Evolutionary conservation across 2,888 invertebrate species (phyloP), one percentile per base, ranked within the genome.

Genomic region (Saturnia japonica): DNA sequence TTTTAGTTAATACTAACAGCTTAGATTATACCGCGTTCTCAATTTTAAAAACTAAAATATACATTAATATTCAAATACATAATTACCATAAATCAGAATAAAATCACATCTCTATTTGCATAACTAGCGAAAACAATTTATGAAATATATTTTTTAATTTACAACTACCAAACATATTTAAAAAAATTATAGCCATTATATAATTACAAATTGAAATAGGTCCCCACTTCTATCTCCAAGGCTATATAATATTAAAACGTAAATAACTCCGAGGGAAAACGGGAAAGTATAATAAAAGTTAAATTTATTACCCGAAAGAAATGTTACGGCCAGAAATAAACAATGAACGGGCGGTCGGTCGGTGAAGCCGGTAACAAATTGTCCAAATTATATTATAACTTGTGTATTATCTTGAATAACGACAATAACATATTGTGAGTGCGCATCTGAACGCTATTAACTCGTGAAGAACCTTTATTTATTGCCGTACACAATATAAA

Each of bases 401-500:
- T 82, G 57, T 60, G 57, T 60, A 60, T 60, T 85, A 84, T 86
- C 84, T 86, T 85, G 88, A 87, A 87, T 83, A 85, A 84, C 90
- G 91, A 91, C 91, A 89, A 88, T 88, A 89, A 91, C 86, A 87
- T 82, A 90, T 84, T 83, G 87, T 84, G 79, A 28, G 78, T 74
- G 75, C 78, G 83, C 82, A 81, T 78, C 83, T 82, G 84, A 76
- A 75, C 76, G 78, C 86, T 84, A 88, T 87, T 87, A 86, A 82
- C 80, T 80, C 82, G 77, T 77, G 75, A 78, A 75, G 81, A 83
- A 85, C 80, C 79, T 84, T 87, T 86, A 90, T 91, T 88, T 88
- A 87, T 86, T 82, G 77, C 75, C 45, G 71, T 73, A 79, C 60
- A 73, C 72, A 75, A 72, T 69, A 75, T 82, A 82, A 82, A 77